These are phyloP conservation scores for Cinclus cinclus DNA, from an alignment of 2,113 vertebrate genomes.

Conservation along the genomic window DNA sequence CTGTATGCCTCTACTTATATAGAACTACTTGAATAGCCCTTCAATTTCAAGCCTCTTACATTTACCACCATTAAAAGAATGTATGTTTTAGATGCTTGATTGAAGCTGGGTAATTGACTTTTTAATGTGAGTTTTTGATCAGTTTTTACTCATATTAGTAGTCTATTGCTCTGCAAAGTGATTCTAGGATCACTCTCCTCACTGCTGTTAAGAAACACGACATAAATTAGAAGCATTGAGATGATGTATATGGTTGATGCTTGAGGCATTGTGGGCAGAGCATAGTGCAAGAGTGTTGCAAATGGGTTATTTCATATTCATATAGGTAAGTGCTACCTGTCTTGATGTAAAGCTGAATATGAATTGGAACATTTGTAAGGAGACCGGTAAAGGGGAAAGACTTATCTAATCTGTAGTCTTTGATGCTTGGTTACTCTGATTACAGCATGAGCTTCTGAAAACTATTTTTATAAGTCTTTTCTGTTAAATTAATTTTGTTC, in stretches of 20 bases:
- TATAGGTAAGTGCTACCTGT: neutral
- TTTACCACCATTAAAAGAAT: neutral
- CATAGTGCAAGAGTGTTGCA: neutral
- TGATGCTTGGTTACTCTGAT: neutral
- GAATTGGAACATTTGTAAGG: neutral
- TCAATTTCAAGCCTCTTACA: neutral
- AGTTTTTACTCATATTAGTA: neutral
- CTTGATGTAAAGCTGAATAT: neutral
- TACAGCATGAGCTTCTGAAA: neutral
- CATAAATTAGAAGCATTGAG: neutral
- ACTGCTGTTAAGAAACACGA: neutral
- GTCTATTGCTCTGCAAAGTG: neutral
- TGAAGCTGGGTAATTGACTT: neutral
- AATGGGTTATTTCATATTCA: neutral
- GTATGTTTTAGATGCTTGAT: neutral
- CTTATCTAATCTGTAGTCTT: neutral
- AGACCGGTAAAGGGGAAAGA: neutral
- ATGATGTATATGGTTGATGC: neutral
- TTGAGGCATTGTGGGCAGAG: neutral
- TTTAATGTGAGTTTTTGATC: neutral
- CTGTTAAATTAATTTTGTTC: neutral
- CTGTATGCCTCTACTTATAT: neutral
- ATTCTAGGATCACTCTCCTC: neutral
- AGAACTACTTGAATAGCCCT: neutral
- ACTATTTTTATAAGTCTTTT: neutral